A percentile compares a stretch with the other conserved stretches of the same genome.
Evolutionary conservation across 2,797 vertebrate genomes (phyloP).

Genomic region (Galaxias olidus): DNA sequence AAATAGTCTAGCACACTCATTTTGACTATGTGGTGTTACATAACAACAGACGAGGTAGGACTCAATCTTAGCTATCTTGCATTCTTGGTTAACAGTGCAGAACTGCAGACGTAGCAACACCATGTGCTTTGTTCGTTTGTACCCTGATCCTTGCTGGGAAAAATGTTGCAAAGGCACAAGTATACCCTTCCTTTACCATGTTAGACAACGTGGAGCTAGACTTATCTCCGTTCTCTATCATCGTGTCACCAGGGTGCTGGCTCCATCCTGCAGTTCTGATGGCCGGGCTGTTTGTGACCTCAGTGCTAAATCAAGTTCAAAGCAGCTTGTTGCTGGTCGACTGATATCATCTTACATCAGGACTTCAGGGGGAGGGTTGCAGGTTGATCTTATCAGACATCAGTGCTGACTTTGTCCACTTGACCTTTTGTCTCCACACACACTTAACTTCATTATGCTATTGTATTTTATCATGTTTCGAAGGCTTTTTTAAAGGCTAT

Average conservation of each 20-base stretch:
- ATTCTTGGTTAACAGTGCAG: conserved; percentile 12
- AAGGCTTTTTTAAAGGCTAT: not conserved
- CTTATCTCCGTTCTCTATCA: conserved; percentile 71
- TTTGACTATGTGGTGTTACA: too few relatives aligned
- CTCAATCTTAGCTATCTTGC: too few relatives aligned
- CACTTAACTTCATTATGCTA: conserved; percentile 8
- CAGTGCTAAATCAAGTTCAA: conserved; percentile 90
- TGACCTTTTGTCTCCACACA: conserved; percentile 22
- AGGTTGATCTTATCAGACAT: conserved; percentile 40
- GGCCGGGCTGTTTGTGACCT: conserved; percentile 75
- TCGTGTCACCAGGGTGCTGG: conserved; percentile 70
- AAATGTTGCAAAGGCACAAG: conserved; percentile 30
- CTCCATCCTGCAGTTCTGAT: conserved; percentile 72
- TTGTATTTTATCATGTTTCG: conserved; percentile 6
- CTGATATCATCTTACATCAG: conserved; percentile 81
- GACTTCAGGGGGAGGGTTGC: conserved; percentile 69
- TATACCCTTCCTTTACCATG: conserved; percentile 41
- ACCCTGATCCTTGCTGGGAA: conserved; percentile 32
- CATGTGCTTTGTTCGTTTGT: conserved; percentile 20
- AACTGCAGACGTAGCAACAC: conserved; percentile 21
- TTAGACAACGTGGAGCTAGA: conserved; percentile 66
- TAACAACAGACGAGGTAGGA: too few relatives aligned
- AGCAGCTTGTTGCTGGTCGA: conserved; percentile 78
- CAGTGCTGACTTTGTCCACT: conserved; percentile 12
- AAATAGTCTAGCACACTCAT: too few relatives aligned